phyloP scores from a whole-genome alignment of 1,140 invertebrate species.

The Pseudobourletiella spinata region DNA sequence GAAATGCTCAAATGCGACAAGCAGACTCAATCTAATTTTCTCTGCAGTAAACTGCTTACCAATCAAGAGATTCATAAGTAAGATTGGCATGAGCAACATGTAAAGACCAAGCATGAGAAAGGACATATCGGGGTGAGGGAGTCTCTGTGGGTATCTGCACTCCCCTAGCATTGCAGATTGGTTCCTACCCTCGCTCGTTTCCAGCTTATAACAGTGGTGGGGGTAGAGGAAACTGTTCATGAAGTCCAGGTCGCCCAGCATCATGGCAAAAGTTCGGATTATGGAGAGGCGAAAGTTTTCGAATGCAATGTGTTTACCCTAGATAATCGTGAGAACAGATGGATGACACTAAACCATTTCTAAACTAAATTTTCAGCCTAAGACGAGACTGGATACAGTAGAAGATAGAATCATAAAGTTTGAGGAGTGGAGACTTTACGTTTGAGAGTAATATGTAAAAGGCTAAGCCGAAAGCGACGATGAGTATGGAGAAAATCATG shows the following conservation, averaged over 20 bases:
- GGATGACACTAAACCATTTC: neutral
- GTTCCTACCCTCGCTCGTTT: too few relatives aligned
- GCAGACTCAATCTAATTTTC: too few relatives aligned
- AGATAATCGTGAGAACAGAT: too few relatives aligned
- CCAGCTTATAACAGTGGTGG: constrained; percentile 44
- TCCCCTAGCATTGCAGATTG: neutral
- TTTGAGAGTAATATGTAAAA: constrained; percentile 73
- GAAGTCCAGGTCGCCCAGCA: constrained; percentile 82
- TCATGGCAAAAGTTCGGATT: constrained; percentile 76
- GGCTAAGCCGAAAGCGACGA: constrained; percentile 76
- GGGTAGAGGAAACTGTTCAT: constrained; percentile 72
- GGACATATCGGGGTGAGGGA: constrained; percentile 64
- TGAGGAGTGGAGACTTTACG: too few relatives aligned
- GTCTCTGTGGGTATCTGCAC: constrained; percentile 5
- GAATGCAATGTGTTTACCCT: constrained; percentile 67
- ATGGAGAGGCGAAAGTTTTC: constrained; percentile 63
- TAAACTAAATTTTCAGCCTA: neutral
- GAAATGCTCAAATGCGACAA: too few relatives aligned
- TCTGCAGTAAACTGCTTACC: constrained; percentile 43
- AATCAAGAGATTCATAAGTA: constrained; percentile 85
- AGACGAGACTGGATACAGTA: too few relatives aligned
- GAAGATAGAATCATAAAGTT: too few relatives aligned
- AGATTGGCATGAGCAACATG: constrained; percentile 68
- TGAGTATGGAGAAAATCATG: constrained; percentile 76
- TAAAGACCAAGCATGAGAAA: constrained; percentile 70